A percentile compares a stretch with the other conserved stretches of the same genome.
Evolutionary conservation across 2,888 invertebrate species (phyloP).

Genomic region (Melipona bicolor): DNA sequence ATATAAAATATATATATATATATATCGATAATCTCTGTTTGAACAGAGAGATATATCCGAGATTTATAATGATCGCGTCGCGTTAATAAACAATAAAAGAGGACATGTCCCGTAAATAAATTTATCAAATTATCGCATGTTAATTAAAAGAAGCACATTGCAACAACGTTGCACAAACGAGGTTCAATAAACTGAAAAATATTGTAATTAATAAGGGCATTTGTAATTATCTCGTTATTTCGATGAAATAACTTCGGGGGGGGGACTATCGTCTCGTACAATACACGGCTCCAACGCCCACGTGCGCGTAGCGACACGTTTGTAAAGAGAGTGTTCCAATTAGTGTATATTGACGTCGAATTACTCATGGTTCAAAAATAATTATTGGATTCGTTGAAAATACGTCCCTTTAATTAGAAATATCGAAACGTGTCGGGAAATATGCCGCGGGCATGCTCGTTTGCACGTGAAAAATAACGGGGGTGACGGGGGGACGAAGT

Average conservation of each 20-base stretch:
- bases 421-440: neutral
- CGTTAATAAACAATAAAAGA: neutral
- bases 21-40: neutral
- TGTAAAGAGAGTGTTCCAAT: neutral
- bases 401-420: neutral
- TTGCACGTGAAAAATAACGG: no score
- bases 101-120: neutral
- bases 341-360: neutral
- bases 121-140: neutral
- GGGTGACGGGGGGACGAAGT: no score
- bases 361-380: neutral
- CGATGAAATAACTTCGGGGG: neutral
- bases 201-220: neutral
- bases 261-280: neutral
- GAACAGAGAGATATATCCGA: neutral
- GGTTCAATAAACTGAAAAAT: neutral
- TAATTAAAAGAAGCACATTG: neutral
- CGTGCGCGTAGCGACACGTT: neutral
- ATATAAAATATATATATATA: no score
- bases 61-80: neutral
- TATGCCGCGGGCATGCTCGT: neutral
- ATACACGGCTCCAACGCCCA: neutral
- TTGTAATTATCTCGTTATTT: neutral
- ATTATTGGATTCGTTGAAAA: neutral
- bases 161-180: neutral